Conservation (phyloP, 2,888 invertebrate species). For the Synergus laeviventris region DNA sequence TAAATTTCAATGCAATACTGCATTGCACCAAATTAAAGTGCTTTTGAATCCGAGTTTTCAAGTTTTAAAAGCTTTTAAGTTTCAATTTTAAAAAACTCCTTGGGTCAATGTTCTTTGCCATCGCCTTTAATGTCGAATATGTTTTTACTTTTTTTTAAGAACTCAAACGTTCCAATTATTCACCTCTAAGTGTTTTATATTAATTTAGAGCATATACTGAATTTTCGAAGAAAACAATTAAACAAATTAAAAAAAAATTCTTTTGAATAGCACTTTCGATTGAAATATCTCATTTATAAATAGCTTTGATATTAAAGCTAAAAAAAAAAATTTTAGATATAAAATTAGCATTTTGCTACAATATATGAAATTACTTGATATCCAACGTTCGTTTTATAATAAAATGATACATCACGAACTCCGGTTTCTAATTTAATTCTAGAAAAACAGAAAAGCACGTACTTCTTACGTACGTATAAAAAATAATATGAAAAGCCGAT, state of each 20-base stretch:
- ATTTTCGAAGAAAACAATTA: neutral
- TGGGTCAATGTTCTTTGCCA: neutral
- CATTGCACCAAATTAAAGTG: neutral
- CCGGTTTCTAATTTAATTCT: neutral
- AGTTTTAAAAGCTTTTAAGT: neutral
- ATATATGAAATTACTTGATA: no score
- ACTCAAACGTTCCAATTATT: neutral
- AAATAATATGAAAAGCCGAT: neutral
- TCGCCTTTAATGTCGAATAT: neutral
- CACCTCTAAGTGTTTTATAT: neutral
- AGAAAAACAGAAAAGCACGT: neutral
- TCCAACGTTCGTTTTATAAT: neutral
- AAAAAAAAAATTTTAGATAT: no score
- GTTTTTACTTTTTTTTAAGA: neutral
- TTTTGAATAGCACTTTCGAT: no score
- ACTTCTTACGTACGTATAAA: neutral
- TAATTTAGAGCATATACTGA: neutral
- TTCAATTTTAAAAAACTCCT: neutral
- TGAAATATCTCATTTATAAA: no score
- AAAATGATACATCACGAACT: neutral
- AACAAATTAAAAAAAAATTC: neutral
- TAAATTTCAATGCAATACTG: neutral
- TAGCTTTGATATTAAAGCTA: no score
- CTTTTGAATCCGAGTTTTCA: neutral
- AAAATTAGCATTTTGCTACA: no score